Base-by-base conservation (phyloP, 2,888 invertebrate species). In the Melanargia galathea region DNA sequence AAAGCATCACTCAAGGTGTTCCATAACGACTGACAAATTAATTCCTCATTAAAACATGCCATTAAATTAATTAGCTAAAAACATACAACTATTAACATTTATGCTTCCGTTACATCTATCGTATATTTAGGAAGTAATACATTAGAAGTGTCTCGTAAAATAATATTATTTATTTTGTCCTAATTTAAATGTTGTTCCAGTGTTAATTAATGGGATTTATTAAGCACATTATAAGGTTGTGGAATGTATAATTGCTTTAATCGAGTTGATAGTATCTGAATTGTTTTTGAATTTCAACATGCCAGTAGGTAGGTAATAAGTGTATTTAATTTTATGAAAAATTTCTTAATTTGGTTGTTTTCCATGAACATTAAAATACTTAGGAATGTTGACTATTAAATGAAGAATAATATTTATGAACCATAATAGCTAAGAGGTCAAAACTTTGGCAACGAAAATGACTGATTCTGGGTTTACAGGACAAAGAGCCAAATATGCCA, bases 91-190 rank as follows among this genome's bases (percentile, higher is more conserved):
- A 40, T 60, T 26, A 40, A 60, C 7, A 30, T 51, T 51, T 60
- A 60, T 43, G 18, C 51, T 60, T 66, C 66, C 64, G 64, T 55
- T 59, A 46, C 33, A 55, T 40, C 38, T 62, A 55, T 56, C 20
- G 56, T 60, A 62, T 65, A 60, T 62, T n/a, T 22, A 65, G 57
- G 60, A 62, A 67, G 48, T 60, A 60, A 60, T 59, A 61, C 35
- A 59, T 60, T 60, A 54, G 33, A 48, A 62, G 52, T 26, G 54
- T n/a, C 46, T 24, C 24, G 33, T 46, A 33, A 46, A 54, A 46
- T 48, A 20, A 35, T 38, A 55, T 46, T 46, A 35, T 52, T 52
- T 33, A 52, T 52, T 52, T 20, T 35, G 33, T 16, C 24, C 40
- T 16, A 38, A 55, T 40, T 54, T 40, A 16, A 54, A 30, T 20